Evolutionary conservation across 2,888 invertebrate species (phyloP).

Genomic region (Netelia inedita): DNA sequence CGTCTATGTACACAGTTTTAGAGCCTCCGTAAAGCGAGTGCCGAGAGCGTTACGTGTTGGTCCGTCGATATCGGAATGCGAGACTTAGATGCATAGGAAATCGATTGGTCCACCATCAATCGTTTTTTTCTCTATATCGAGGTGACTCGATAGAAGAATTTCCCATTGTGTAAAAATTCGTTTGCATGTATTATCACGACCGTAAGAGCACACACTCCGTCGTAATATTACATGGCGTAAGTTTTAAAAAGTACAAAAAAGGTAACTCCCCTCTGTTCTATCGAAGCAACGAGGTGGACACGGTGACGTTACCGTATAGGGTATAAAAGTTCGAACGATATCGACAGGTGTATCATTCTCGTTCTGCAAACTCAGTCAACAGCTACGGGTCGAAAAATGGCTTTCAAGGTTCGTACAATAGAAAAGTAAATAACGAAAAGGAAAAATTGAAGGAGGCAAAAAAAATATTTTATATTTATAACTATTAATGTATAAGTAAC

Average conservation of each 20-base stretch:
- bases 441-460: neutral
- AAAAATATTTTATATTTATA: neutral
- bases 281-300: neutral
- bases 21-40: slow-evolving; percentile 24
- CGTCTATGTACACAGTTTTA: neutral
- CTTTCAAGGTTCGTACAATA: slow-evolving; percentile 77
- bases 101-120: slow-evolving; percentile 59
- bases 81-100: slow-evolving; percentile 64
- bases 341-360: slow-evolving; percentile 76
- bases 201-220: neutral
- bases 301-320: neutral
- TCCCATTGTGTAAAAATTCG: slow-evolving; percentile 44
- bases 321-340: slow-evolving; percentile 78
- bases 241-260: neutral
- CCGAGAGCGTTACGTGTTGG: slow-evolving; percentile 47
- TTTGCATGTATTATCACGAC: slow-evolving; percentile 16
- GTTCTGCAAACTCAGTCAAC: slow-evolving; percentile 67
- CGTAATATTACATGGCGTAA: slow-evolving; percentile 54
- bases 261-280: neutral
- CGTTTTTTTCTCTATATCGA: slow-evolving; percentile 2
- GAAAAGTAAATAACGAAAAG: neutral
- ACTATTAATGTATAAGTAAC: neutral
- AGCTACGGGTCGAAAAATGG: slow-evolving; percentile 71
- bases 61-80: slow-evolving; percentile 51
- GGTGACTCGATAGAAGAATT: slow-evolving; percentile 11